phyloP scores from a whole-genome alignment of 2,888 invertebrate species.

The Eupithecia vulgata region DNA sequence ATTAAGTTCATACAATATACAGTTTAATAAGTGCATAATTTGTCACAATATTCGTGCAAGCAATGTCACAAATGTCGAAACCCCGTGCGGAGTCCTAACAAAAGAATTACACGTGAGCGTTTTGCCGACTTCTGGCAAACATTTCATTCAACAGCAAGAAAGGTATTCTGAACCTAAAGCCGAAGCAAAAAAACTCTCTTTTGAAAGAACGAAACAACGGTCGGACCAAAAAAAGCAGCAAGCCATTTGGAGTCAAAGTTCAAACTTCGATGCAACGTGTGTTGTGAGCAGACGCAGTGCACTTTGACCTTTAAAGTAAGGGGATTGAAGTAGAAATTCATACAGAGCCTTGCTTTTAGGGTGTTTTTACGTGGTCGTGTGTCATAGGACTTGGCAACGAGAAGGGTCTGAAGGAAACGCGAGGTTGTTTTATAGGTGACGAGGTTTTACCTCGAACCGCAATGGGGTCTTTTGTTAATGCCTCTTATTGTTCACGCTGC shows the following conservation, averaged over 20 bases:
- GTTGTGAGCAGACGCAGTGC: slow-evolving; percentile 28
- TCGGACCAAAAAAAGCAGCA: slow-evolving; percentile 53
- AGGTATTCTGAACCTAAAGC: slow-evolving; percentile 49
- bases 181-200: slow-evolving; percentile 43
- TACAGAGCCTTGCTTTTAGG: slow-evolving; percentile 52
- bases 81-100: slow-evolving; percentile 56
- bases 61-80: slow-evolving; percentile 54
- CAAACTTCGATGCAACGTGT: slow-evolving; percentile 62
- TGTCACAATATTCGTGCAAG: slow-evolving; percentile 56
- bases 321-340: slow-evolving; percentile 53
- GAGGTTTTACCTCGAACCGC: slow-evolving; percentile 57
- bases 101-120: slow-evolving; percentile 68
- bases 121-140: slow-evolving; percentile 58
- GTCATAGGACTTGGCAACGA: slow-evolving; percentile 58
- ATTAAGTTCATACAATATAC: not conserved
- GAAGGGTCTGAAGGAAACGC: slow-evolving; percentile 56
- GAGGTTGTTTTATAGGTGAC: slow-evolving; percentile 67
- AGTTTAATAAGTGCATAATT: slow-evolving; percentile 17
- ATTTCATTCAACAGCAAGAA: slow-evolving; percentile 54
- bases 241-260: slow-evolving; percentile 69
- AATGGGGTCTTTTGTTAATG: slow-evolving; percentile 50
- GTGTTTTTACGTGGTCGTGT: slow-evolving; percentile 65
- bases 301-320: slow-evolving; percentile 48
- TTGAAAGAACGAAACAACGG: slow-evolving; percentile 44
- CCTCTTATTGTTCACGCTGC: slow-evolving; percentile 45